These are phyloP conservation scores for Lemur catta DNA, from an alignment of 2,797 vertebrate genomes.

Conservation along the genomic window DNA sequence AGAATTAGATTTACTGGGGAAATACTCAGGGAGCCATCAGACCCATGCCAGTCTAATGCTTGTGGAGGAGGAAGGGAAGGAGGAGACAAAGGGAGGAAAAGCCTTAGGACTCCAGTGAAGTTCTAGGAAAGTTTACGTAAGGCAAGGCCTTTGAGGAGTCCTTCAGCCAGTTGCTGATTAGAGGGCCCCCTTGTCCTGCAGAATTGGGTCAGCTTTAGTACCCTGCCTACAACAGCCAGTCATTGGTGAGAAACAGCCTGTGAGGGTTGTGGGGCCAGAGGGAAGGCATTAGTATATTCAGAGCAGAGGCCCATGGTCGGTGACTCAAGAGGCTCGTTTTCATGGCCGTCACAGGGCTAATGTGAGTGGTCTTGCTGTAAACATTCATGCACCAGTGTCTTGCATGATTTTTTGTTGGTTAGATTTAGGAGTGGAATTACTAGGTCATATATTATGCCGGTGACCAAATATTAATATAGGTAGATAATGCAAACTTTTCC, in stretches of 20 bases:
- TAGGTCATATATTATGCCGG: neutral
- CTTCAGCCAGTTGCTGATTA: neutral
- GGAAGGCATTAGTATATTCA: neutral
- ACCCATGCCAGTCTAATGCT: neutral
- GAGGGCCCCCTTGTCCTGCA: neutral
- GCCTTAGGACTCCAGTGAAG: neutral
- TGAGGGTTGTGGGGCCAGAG: neutral
- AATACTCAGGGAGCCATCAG: neutral
- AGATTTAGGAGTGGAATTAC: neutral
- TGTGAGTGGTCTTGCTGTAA: neutral
- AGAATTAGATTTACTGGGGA: neutral
- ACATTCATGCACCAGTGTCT: neutral
- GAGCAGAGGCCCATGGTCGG: neutral
- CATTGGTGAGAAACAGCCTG: neutral
- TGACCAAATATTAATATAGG: neutral
- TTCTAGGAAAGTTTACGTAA: neutral
- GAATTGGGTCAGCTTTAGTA: neutral
- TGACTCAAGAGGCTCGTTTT: neutral
- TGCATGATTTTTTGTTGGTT: neutral
- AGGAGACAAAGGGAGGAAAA: neutral
- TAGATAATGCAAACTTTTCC: neutral
- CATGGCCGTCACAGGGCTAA: accelerated
- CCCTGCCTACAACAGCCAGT: neutral
- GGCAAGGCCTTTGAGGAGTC: neutral
- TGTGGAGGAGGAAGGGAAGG: neutral